phyloP scores from a whole-genome alignment of 2,888 invertebrate species.

The Ectobius pallidus region DNA sequence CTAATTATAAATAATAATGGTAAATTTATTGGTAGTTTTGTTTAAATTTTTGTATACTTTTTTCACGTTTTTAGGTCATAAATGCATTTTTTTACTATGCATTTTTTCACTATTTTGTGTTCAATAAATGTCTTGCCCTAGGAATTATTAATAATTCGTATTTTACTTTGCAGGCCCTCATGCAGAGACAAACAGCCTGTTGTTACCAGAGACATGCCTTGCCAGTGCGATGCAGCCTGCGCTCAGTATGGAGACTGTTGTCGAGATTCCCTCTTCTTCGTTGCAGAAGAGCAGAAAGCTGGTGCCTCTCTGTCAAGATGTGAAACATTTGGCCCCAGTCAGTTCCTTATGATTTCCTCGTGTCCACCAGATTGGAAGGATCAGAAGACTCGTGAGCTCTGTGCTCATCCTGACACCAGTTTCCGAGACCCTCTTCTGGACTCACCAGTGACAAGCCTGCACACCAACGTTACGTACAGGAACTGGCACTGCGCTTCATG shows the following conservation, averaged over 20 bases:
- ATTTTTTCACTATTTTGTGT: too few species aligned
- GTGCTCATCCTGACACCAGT: neutral
- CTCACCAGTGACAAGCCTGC: neutral
- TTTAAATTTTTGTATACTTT: too few species aligned
- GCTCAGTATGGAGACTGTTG: conserved; percentile 19
- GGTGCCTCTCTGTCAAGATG: neutral
- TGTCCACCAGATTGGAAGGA: conserved; percentile 9
- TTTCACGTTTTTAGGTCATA: too few species aligned
- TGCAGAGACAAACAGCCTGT: neutral
- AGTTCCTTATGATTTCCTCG: neutral
- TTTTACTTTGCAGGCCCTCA: neutral
- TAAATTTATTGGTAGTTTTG: too few species aligned
- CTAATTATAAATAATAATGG: too few species aligned
- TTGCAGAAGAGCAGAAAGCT: neutral
- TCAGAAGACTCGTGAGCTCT: neutral
- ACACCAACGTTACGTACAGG: conserved; percentile 1
- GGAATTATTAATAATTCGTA: neutral
- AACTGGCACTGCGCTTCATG: conserved; percentile 4
- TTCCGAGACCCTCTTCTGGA: conserved; percentile 1
- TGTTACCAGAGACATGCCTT: too few species aligned
- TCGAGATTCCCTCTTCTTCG: neutral
- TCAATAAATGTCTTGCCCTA: too few species aligned
- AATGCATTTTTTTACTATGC: too few species aligned
- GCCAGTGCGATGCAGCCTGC: conserved; percentile 5
- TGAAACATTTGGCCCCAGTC: neutral